Evolutionary conservation across 2,113 vertebrate genomes (phyloP).

Genomic region (Sigmodon hispidus): DNA sequence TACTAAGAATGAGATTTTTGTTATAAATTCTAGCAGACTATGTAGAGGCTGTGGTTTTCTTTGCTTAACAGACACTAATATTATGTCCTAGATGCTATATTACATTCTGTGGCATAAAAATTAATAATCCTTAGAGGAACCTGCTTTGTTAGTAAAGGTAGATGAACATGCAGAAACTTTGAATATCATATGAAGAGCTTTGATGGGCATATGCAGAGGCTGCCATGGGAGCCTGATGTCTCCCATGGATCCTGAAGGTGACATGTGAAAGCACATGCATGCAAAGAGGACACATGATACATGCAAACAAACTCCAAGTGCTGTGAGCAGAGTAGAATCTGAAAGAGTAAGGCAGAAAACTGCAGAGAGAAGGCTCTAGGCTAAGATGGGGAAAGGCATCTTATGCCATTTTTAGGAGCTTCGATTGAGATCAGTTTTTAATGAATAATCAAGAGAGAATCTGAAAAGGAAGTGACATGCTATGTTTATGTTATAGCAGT

Average conservation of each 20-base stretch:
- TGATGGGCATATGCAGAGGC: not conserved
- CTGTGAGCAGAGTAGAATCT: not conserved
- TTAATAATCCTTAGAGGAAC: not conserved
- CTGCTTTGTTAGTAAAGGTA: not conserved
- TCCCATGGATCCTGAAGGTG: not conserved
- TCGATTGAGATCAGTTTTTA: not conserved
- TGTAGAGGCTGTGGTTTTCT: not conserved
- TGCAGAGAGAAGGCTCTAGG: not conserved
- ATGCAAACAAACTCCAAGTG: not conserved
- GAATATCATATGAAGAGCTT: not conserved
- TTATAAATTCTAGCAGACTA: not conserved
- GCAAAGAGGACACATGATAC: not conserved
- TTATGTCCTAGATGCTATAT: not conserved
- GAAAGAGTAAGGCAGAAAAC: not conserved
- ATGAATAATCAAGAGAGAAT: not conserved
- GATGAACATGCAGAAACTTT: not conserved
- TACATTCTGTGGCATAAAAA: not conserved
- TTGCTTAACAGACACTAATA: not conserved
- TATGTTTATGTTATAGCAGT: not conserved
- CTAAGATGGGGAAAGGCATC: not conserved
- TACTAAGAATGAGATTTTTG: not conserved
- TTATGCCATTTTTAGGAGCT: not conserved
- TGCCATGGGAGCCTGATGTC: not conserved
- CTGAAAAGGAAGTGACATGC: not conserved
- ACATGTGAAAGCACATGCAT: not conserved